Percentiles rank a stretch among this genome's conserved stretches.
phyloP scores from a whole-genome alignment of 2,113 vertebrate species.

The Mus spicilegus region DNA sequence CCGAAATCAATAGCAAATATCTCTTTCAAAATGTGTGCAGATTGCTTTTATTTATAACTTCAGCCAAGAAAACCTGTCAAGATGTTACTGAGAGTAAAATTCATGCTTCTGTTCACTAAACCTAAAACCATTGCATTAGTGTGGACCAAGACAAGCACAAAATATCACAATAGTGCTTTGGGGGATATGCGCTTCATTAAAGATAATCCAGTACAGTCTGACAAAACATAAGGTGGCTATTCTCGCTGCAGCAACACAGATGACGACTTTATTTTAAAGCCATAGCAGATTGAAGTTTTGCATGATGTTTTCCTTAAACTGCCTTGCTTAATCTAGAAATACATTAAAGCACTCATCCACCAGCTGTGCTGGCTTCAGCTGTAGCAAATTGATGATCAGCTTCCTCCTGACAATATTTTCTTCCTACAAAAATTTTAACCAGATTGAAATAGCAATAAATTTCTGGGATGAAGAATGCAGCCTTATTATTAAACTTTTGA shows the following conservation, averaged over 20 bases:
- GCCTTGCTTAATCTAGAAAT: slow-evolving; percentile 88
- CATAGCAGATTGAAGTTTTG: slow-evolving; percentile 85
- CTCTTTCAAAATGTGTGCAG: slow-evolving; percentile 66
- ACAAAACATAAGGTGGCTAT: slow-evolving; percentile 86
- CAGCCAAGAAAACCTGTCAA: slow-evolving; percentile 66
- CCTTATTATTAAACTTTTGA: slow-evolving; percentile 56
- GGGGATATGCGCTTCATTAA: slow-evolving; percentile 84
- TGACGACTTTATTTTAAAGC: slow-evolving; percentile 87
- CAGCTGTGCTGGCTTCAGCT: slow-evolving; percentile 88
- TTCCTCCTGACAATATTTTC: slow-evolving; percentile 85
- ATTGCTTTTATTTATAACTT: slow-evolving; percentile 80
- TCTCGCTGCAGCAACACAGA: slow-evolving; percentile 83
- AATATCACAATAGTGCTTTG: slow-evolving; percentile 80
- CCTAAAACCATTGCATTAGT: slow-evolving; percentile 75
- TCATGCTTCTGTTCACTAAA: slow-evolving; percentile 78
- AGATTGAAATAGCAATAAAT: slow-evolving; percentile 71
- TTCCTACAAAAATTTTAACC: slow-evolving; percentile 78
- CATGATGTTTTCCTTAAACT: slow-evolving; percentile 86
- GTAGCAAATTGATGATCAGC: slow-evolving; percentile 85
- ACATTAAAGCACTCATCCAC: slow-evolving; percentile 87
- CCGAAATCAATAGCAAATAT: slow-evolving; percentile 69
- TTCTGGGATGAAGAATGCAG: slow-evolving; percentile 29
- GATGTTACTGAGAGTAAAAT: slow-evolving; percentile 78
- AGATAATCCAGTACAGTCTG: slow-evolving; percentile 85
- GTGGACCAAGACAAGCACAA: slow-evolving; percentile 75